A percentile compares a stretch with the other conserved stretches of the same genome.
phyloP scores from a whole-genome alignment of 2,888 invertebrate species.

The Hemithea aestivaria region DNA sequence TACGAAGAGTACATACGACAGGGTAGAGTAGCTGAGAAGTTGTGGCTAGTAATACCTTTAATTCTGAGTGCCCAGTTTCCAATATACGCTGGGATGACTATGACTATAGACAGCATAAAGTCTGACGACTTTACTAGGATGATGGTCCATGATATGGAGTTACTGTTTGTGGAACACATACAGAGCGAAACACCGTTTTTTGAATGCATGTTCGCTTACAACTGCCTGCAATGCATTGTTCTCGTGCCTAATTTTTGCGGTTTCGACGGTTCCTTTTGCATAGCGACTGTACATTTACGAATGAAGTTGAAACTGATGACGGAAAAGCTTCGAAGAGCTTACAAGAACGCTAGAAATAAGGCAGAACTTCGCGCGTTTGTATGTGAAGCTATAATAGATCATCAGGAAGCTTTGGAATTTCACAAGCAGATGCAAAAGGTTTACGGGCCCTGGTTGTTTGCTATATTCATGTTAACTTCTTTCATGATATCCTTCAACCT shows the following conservation, averaged over 20 bases:
- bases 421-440: constrained; percentile 44
- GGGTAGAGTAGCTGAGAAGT: constrained; percentile 42
- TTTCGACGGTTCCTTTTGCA: constrained; percentile 60
- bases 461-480: constrained; percentile 48
- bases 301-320: constrained; percentile 53
- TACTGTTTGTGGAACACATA: constrained; percentile 47
- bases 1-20: constrained; percentile 44
- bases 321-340: constrained; percentile 43
- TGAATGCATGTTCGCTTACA: constrained; percentile 51
- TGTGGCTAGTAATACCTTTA: constrained; percentile 50
- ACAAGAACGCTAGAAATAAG: constrained; percentile 33
- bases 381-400: constrained; percentile 45
- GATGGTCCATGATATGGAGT: constrained; percentile 59
- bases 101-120: constrained; percentile 44
- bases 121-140: constrained; percentile 41
- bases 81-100: constrained; percentile 43
- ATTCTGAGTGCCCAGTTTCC: constrained; percentile 49
- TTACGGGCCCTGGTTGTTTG: constrained; percentile 55
- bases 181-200: constrained; percentile 56
- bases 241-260: constrained; percentile 50
- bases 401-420: constrained; percentile 50
- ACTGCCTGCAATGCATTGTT: constrained; percentile 39
- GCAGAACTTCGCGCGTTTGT: constrained; percentile 38
- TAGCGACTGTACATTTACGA: constrained; percentile 51
- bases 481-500: constrained; percentile 53